Percentiles rank a stretch among this genome's conserved stretches.
Conservation (phyloP, 1,140 invertebrate genomes). For the Mamestra configurata region DNA sequence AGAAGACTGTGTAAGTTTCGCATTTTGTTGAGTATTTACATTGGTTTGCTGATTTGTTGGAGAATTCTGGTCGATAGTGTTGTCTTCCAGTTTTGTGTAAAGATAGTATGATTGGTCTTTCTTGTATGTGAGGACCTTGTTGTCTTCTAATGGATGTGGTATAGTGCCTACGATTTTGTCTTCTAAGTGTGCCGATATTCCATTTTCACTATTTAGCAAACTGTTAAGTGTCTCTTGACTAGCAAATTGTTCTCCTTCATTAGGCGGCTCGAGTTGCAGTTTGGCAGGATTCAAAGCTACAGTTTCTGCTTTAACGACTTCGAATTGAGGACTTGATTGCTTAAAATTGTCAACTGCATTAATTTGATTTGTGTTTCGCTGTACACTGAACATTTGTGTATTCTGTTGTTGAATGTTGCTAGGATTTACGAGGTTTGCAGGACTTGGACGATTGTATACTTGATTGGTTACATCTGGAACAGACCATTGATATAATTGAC, state of each 20-base stretch:
- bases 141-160: constrained; percentile 75
- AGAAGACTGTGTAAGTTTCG: constrained; percentile 54
- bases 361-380: constrained; percentile 51
- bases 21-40: constrained; percentile 55
- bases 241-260: constrained; percentile 56
- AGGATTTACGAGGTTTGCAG: constrained; percentile 51
- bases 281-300: constrained; percentile 58
- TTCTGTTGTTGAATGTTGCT: constrained; percentile 52
- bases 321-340: constrained; percentile 61
- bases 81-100: constrained; percentile 70
- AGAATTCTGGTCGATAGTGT: constrained; percentile 46
- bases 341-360: constrained; percentile 49
- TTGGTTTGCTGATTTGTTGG: constrained; percentile 43
- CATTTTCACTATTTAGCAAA: constrained; percentile 66
- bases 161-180: constrained; percentile 80
- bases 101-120: constrained; percentile 82
- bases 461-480: constrained; percentile 79
- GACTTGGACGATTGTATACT: constrained; percentile 72
- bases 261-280: constrained; percentile 59
- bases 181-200: constrained; percentile 78
- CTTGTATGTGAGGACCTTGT: constrained; percentile 79
- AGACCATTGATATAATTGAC: constrained; percentile 79
- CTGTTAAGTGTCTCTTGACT: constrained; percentile 63
- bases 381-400: constrained; percentile 38
- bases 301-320: constrained; percentile 70